These are phyloP conservation scores for Hyles lineata DNA, from an alignment of 2,888 invertebrate species.

Conservation along the genomic window DNA sequence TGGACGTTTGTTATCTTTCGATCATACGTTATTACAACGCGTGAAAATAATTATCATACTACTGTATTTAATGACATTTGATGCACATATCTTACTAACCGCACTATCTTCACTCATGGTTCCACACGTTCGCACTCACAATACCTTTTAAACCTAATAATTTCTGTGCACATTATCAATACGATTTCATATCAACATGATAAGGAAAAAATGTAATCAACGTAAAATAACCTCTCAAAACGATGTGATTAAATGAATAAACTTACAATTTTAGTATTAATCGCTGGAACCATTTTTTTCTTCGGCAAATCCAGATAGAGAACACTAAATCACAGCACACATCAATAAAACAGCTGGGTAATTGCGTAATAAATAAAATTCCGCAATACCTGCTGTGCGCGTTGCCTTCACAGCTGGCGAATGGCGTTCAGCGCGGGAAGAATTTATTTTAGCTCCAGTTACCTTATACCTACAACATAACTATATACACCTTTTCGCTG, in stretches of 20 bases:
- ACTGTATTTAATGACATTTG: not conserved
- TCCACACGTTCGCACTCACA: conserved; percentile 29
- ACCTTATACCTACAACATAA: conserved; percentile 27
- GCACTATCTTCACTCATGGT: conserved; percentile 53
- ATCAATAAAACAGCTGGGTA: conserved; percentile 32
- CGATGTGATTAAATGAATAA: conserved; percentile 30
- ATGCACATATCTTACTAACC: conserved; percentile 45
- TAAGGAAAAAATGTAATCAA: conserved; percentile 37
- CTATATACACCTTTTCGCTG: conserved; percentile 46
- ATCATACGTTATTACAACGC: conserved; percentile 30
- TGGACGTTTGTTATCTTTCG: conserved; percentile 40
- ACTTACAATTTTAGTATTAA: conserved; percentile 60
- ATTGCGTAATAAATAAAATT: conserved; percentile 41
- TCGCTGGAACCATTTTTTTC: conserved; percentile 48
- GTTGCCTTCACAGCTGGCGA: conserved; percentile 36
- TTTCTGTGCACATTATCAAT: conserved; percentile 37
- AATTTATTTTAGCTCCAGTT: conserved; percentile 46
- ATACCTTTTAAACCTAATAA: conserved; percentile 24
- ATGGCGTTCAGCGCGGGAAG: conserved; percentile 36
- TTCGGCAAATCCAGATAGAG: conserved; percentile 20
- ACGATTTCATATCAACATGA: conserved; percentile 41
- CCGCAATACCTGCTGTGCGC: conserved; percentile 31
- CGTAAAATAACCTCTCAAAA: conserved; percentile 39
- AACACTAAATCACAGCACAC: conserved; percentile 30
- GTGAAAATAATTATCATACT: conserved; percentile 28